Evolutionary conservation across 1,140 invertebrate genomes (phyloP).

Genomic region (Platorchestia sp.): DNA sequence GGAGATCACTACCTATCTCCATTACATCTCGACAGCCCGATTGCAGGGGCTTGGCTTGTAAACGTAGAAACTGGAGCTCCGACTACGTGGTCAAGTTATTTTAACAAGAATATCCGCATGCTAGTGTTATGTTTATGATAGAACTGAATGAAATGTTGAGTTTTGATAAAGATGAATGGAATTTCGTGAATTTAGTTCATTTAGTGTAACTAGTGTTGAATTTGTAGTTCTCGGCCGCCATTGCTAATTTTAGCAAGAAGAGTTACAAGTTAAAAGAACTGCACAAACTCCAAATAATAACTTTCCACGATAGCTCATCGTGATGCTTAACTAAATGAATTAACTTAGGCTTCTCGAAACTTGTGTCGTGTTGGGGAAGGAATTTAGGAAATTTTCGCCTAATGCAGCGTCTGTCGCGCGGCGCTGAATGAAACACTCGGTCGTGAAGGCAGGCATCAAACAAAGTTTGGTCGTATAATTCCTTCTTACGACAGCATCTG

Average conservation of each 20-base stretch:
- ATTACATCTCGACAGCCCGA: too few species aligned
- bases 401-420: neutral
- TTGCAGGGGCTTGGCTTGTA: too few species aligned
- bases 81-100: too few species aligned
- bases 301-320: neutral
- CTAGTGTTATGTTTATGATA: neutral
- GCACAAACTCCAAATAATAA: neutral
- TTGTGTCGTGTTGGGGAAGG: neutral
- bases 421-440: constrained; percentile 35
- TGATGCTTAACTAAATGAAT: neutral
- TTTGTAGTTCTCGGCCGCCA: neutral
- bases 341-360: neutral
- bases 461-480: constrained; percentile 54
- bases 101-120: neutral
- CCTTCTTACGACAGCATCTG: constrained; percentile 54
- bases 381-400: neutral
- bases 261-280: neutral
- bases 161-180: neutral
- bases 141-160: neutral
- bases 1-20: too few species aligned
- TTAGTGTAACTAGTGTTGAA: neutral
- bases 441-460: constrained; percentile 16
- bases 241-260: neutral
- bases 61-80: too few species aligned
- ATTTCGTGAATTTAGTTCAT: too few species aligned